A percentile compares a stretch with the other conserved stretches of the same genome.
These are phyloP conservation scores for Halisarca cf. caerulea DNA, from an alignment of 37 sponge, comb jelly and placozoan genomes.

Conservation along the genomic window DNA sequence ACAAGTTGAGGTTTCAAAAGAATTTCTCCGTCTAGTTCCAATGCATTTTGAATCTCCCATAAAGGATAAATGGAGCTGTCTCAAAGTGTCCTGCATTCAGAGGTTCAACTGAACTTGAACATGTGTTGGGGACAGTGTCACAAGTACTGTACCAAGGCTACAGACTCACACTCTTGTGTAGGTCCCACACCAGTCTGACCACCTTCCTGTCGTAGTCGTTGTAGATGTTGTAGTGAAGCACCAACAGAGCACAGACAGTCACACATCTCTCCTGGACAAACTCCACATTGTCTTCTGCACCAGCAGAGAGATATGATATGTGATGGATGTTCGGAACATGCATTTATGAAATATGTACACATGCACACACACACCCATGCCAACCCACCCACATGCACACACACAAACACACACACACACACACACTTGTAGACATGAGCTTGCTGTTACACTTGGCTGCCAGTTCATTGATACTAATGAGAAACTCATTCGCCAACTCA, in stretches of 20 bases:
- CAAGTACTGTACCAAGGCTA: too few species aligned
- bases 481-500: slow-evolving; percentile 64
- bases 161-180: slow-evolving; percentile 85
- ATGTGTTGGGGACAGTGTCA: too few species aligned
- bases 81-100: too few species aligned
- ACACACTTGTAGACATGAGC: slow-evolving; percentile 1
- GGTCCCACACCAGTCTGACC: slow-evolving; percentile 75
- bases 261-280: slow-evolving; percentile 37
- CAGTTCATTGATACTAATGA: slow-evolving; percentile 35
- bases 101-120: too few species aligned
- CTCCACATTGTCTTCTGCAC: slow-evolving; percentile 42
- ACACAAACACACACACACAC: slow-evolving; percentile 14
- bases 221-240: slow-evolving; percentile 72
- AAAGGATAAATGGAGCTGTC: too few species aligned
- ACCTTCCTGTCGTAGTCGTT: slow-evolving; percentile 77
- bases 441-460: slow-evolving; percentile 44
- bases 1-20: too few species aligned
- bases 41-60: too few species aligned
- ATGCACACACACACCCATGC: slow-evolving; percentile 10
- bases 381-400: background rate
- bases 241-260: slow-evolving; percentile 76
- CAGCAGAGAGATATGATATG: slow-evolving; percentile 28
- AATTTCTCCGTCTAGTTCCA: too few species aligned
- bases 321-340: too few species aligned
- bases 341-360: slow-evolving; percentile 9